Base-by-base conservation (phyloP, 2,888 invertebrate species). In the Aethes cnicana region DNA sequence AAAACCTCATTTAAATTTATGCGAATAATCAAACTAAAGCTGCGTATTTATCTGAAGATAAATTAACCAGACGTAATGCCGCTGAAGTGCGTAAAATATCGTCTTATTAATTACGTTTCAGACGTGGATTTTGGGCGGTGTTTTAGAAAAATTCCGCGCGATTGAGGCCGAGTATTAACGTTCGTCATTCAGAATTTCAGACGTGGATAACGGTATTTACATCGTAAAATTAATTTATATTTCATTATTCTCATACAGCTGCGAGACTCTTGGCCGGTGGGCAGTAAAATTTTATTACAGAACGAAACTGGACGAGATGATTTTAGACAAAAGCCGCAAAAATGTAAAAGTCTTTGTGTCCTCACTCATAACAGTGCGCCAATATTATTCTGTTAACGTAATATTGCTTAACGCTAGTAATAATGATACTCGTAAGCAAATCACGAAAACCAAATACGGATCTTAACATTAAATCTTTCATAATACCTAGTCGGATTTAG, bases 241-340 rank as follows among this genome's bases (percentile, higher is more conserved):
- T 52, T 46, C 39, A 52, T 52, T 46, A 52, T 52, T 52, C 46
- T 52, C 37, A 52, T 46, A 46, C 37, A 52, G 46, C 52, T 46
- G 52, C 44, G 52, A 46, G 44, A 25, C 26, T 28, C 26, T 18
- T 52, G 32, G 26, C 17, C 26, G 32, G 52, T 52, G 30, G 43
- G 43, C 43, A 39, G 39, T 52, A 52, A 52, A 46, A 46, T 25
- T 46, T 52, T 39, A 52, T 44, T 39, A 44, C 37, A 14, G 32
- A 17, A 4, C 5, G 8, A 20, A 37, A 37, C 36, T 28, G 36
- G 14, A 50, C 23, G 32, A 14, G 17, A 50, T 17, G 35, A 36
- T 49, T 35, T 26, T 25, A 39, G 25, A 52, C 36, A 36, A 30
- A 37, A 36, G 28, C 26, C 21, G 28, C 50, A 30, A 30, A 48